Conservation (phyloP, 2,113 vertebrate species). For the Zosterops lateralis region DNA sequence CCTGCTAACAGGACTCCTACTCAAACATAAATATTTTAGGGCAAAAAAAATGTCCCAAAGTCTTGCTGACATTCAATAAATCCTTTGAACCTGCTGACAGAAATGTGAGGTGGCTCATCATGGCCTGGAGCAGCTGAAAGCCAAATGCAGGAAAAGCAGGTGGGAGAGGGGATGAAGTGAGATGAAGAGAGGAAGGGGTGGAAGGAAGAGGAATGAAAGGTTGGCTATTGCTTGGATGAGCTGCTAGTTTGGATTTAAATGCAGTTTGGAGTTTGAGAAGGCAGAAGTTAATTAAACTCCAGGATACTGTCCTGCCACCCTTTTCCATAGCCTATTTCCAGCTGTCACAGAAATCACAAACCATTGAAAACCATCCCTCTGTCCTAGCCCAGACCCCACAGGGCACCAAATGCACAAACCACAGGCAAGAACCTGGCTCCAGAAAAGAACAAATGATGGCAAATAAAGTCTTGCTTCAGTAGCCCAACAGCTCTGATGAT, state of each 20-base stretch:
- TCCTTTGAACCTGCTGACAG: background rate
- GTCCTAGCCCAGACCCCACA: background rate
- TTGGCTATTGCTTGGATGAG: background rate
- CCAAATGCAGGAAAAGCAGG: background rate
- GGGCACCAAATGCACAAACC: background rate
- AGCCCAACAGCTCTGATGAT: background rate
- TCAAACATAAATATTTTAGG: background rate
- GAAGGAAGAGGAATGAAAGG: background rate
- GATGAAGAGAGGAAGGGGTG: background rate
- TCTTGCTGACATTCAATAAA: background rate
- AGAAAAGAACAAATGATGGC: background rate
- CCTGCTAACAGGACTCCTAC: background rate
- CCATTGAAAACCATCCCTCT: background rate
- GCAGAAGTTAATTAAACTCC: background rate
- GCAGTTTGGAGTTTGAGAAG: background rate
- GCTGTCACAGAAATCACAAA: background rate
- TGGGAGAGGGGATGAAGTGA: background rate
- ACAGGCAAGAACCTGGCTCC: background rate
- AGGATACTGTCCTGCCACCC: background rate
- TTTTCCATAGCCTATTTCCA: background rate
- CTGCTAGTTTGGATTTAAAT: background rate
- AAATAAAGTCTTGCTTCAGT: background rate
- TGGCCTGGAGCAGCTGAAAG: background rate
- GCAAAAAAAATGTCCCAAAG: background rate
- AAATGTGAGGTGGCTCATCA: background rate